Base-by-base conservation (phyloP, 1,140 invertebrate genomes). In the Pygmarrhopalites habei region DNA sequence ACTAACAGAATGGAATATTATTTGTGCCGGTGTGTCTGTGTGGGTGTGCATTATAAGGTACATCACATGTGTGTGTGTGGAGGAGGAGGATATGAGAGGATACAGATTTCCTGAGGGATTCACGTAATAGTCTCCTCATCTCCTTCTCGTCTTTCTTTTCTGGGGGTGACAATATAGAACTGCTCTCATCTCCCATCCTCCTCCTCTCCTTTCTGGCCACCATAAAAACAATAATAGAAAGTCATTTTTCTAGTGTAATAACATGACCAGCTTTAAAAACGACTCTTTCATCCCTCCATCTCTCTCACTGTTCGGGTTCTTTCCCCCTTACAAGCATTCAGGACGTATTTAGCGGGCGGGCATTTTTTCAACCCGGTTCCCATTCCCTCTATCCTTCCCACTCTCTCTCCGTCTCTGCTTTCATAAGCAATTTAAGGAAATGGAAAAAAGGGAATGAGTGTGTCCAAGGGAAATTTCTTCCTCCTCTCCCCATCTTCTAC, bases 191-290 rank as follows among this genome's bases (percentile, higher is more conserved):
- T 29, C 26, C 26, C 7, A 55, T 12, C 17, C 7, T n/a, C 3
- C 7, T 10, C 2, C 28, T 23, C 10, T 10, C 21, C 7, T 49
- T 55, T 55, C 51, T 55, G 51, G 25, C 51, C 29, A 28, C 29
- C 35, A 56, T 56, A 56, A 56, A 56, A 56, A 56, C 53, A 56
- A 56, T 56, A 56, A 56, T 41, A 56, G 29, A 56, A n/a, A 35
- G 53, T 35, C 53, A 41, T 56, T 56, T 56, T 56, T n/a, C 39
- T 41, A 17, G n/a, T 12, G 30, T 41, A 56, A 41, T 56, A 56
- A 39, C 35, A 56, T 41, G 53, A 56, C 53, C 53, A 56, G 29
- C n/a, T n/a, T n/a, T n/a, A 41, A 41, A n/a, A 41, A 41, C 44
- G n/a, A 25, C n/a, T n/a, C 39, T 41, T n/a, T 41, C 39, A 41